Conservation (phyloP, 2,888 invertebrate species). For the Andrena marginata region DNA sequence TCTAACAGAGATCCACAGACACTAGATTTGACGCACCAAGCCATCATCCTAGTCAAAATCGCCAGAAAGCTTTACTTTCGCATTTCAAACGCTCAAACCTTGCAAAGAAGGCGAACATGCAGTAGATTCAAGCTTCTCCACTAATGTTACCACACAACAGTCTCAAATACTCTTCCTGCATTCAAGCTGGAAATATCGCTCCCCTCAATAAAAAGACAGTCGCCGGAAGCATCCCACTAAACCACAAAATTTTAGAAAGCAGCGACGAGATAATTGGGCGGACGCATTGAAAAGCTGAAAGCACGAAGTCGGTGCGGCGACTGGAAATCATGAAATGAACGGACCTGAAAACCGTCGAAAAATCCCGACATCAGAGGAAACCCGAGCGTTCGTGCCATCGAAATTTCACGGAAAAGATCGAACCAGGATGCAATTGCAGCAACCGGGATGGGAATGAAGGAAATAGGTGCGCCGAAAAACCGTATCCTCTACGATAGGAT, state of each 20-base stretch:
- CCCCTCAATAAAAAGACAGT: no score
- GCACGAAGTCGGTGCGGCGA: not conserved
- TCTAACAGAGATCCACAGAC: no score
- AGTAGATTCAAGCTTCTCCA: no score
- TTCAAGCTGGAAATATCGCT: no score
- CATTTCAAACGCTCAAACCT: no score
- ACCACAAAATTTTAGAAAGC: not conserved
- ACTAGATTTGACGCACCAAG: no score
- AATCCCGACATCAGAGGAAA: slow-evolving; percentile 1
- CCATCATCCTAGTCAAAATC: no score
- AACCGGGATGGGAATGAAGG: not conserved
- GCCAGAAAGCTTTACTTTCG: no score
- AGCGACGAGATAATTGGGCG: not conserved
- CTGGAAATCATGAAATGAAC: not conserved
- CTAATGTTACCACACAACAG: no score
- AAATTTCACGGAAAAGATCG: not conserved
- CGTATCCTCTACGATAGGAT: not conserved
- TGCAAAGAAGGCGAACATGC: no score
- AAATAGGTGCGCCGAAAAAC: slow-evolving; percentile 5
- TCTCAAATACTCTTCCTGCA: no score
- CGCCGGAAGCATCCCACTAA: no score
- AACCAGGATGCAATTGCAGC: not conserved
- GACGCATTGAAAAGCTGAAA: not conserved
- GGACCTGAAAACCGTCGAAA: not conserved
- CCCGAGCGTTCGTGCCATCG: not conserved